Evolutionary conservation across 2,113 vertebrate genomes (phyloP).

Genomic region (Neogale vison): DNA sequence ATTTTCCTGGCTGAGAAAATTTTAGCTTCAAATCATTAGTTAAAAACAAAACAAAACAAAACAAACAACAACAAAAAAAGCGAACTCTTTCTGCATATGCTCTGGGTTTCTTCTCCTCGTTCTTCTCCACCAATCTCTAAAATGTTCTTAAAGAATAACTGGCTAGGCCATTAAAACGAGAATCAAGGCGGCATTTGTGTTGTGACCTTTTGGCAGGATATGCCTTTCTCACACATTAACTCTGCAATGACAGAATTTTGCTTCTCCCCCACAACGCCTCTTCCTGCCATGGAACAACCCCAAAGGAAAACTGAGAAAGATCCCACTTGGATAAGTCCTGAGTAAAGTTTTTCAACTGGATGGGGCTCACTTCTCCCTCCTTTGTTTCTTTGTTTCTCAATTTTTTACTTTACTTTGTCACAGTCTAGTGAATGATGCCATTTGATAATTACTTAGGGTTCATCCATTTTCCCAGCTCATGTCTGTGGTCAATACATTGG

Average conservation of each 20-base stretch:
- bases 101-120: background rate
- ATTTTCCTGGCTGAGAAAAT: background rate
- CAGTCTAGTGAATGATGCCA: background rate
- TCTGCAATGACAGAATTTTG: constrained; percentile 48
- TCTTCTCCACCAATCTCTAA: background rate
- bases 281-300: constrained; percentile 46
- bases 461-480: background rate
- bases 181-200: background rate
- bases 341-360: constrained; percentile 7
- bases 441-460: background rate
- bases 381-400: background rate
- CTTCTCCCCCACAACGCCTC: background rate
- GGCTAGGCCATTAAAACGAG: constrained; percentile 1
- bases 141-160: constrained; percentile 36
- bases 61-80: background rate
- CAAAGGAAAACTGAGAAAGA: constrained; percentile 63
- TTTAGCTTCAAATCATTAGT: background rate
- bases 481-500: background rate
- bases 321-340: constrained; percentile 15
- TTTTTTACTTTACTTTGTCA: background rate
- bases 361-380: background rate
- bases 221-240: constrained; percentile 39
- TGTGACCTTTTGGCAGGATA: constrained; percentile 27
- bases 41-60: background rate
- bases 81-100: background rate